These are phyloP conservation scores for Magallana gigas DNA, from an alignment of 1,140 invertebrate genomes.

Conservation along the genomic window DNA sequence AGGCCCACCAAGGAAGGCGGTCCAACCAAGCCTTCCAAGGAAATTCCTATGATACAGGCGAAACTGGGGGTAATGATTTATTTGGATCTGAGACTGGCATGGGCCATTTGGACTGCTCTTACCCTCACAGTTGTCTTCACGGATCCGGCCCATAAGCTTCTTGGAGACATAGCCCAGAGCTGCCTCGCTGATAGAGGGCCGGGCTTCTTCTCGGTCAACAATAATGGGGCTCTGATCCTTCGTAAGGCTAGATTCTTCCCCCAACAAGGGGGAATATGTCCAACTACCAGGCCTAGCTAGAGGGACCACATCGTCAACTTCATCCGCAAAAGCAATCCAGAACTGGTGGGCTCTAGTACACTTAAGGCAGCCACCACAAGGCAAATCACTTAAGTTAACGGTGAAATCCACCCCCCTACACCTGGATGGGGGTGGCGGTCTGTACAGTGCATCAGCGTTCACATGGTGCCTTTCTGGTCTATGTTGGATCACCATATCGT, in stretches of 20 bases:
- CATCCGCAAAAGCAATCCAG: background rate
- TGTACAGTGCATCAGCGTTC: too few relatives aligned
- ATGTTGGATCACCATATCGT: conserved; percentile 1
- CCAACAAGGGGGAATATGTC: background rate
- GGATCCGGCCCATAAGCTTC: background rate
- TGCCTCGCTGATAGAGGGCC: background rate
- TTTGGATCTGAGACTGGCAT: background rate
- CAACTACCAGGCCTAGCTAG: background rate
- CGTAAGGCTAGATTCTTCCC: background rate
- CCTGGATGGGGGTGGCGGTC: background rate
- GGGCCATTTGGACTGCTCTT: background rate
- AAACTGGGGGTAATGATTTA: too few relatives aligned
- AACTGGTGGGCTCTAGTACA: background rate
- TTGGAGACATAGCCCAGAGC: background rate
- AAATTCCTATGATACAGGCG: too few relatives aligned
- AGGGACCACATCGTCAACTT: background rate
- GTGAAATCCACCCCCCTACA: background rate
- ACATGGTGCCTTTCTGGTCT: too few relatives aligned
- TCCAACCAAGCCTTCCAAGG: too few relatives aligned
- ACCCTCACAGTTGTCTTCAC: background rate
- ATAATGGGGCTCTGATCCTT: background rate
- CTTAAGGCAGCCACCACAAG: background rate
- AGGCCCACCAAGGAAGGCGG: too few relatives aligned
- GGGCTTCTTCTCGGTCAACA: too few relatives aligned
- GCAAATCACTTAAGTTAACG: background rate